These are phyloP conservation scores for Drosophila aldrichi DNA, from an alignment of 2,888 invertebrate species.

Conservation along the genomic window DNA sequence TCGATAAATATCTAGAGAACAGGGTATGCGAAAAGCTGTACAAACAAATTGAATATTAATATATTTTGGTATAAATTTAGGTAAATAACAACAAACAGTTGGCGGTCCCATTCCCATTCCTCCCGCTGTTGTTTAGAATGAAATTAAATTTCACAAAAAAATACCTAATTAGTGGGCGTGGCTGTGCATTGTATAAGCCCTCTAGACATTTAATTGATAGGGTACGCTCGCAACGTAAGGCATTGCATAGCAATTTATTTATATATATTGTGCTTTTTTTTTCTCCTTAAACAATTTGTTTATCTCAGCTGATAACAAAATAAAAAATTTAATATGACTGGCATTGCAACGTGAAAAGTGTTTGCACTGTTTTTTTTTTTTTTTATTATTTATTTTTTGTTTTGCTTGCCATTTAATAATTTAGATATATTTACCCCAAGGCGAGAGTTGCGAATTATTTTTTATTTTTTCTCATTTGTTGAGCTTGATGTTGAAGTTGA, in stretches of 20 bases:
- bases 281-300: conserved; percentile 39
- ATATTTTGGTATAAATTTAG: conserved; percentile 35
- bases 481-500: not conserved
- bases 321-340: conserved; percentile 26
- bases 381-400: not conserved
- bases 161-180: conserved; percentile 19
- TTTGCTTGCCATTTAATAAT: conserved; percentile 31
- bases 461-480: conserved; percentile 27
- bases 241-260: conserved; percentile 3
- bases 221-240: conserved; percentile 13
- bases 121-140: conserved; percentile 8
- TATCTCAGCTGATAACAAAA: conserved; percentile 64
- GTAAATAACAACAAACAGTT: conserved; percentile 48
- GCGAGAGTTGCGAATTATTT: conserved; percentile 12
- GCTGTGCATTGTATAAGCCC: not conserved
- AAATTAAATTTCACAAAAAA: conserved; percentile 14
- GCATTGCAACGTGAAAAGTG: conserved; percentile 28
- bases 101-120: conserved; percentile 28
- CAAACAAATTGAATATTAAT: conserved; percentile 60
- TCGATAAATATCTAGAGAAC: not conserved
- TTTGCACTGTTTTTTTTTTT: conserved; percentile 29
- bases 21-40: conserved; percentile 71
- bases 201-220: conserved; percentile 36
- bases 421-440: conserved; percentile 34
- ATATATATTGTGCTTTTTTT: conserved; percentile 7